Conservation (phyloP, 1,140 invertebrate species). For the Drosophila kurseongensis region DNA sequence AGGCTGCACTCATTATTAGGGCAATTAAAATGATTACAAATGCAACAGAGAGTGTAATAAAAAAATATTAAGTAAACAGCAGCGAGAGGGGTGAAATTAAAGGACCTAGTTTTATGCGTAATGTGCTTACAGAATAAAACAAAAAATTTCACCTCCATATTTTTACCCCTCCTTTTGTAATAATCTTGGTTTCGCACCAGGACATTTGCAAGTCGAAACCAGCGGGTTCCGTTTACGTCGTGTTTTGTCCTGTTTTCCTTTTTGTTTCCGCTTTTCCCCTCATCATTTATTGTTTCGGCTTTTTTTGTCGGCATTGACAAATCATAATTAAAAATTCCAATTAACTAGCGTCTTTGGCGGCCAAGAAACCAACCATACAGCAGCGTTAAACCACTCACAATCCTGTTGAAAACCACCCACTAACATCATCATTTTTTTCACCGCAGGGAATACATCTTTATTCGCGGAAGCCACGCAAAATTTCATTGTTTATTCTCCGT, state of each 20-base stretch:
- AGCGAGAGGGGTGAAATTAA: not conserved
- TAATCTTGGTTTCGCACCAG: conserved; percentile 25
- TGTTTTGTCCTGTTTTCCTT: conserved; percentile 9
- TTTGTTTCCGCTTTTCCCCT: conserved; percentile 14
- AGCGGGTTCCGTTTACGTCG: conserved; percentile 16
- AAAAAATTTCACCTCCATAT: not conserved
- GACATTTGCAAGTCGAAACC: conserved; percentile 7
- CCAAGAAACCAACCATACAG: conserved; percentile 6
- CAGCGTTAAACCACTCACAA: not conserved
- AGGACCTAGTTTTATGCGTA: conserved; percentile 50
- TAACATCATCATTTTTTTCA: conserved; percentile 7
- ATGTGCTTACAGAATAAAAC: conserved; percentile 25
- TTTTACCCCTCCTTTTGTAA: conserved; percentile 9
- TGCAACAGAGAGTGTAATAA: conserved; percentile 25
- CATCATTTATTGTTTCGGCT: conserved; percentile 16
- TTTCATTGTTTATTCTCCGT: conserved; percentile 19
- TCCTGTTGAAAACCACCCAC: conserved; percentile 16
- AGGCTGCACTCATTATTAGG: conserved; percentile 59
- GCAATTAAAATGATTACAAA: conserved; percentile 80
- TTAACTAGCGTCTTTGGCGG: conserved; percentile 65
- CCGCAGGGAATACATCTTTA: conserved; percentile 27
- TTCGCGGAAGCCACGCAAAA: conserved; percentile 6
- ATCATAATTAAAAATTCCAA: conserved; percentile 80
- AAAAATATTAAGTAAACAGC: conserved; percentile 26
- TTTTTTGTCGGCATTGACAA: conserved; percentile 55